A percentile compares a stretch with the other conserved stretches of the same genome.
phyloP scores from a whole-genome alignment of 2,113 vertebrate species.

The Pelodiscus sinensis region DNA sequence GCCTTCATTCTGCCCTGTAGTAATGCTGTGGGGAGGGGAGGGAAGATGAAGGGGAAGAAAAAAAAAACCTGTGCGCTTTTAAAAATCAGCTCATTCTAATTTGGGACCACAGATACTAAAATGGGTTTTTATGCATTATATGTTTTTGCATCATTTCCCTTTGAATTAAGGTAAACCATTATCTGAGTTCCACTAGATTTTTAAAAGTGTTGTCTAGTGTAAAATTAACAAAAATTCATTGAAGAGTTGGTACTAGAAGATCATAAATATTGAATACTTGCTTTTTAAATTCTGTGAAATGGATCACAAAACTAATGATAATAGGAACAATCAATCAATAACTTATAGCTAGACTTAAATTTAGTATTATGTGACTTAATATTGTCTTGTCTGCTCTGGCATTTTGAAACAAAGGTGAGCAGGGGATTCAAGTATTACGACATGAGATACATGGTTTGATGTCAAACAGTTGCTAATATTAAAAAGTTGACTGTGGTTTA shows the following conservation, averaged over 20 bases:
- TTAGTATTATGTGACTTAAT: background rate
- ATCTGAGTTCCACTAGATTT: background rate
- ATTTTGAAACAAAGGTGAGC: background rate
- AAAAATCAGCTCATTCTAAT: background rate
- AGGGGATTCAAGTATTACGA: accelerated
- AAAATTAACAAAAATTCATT: background rate
- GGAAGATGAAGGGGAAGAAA: background rate
- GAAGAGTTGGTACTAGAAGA: background rate
- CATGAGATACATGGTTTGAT: background rate
- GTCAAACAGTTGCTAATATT: background rate
- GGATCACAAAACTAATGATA: background rate
- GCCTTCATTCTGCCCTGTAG: background rate
- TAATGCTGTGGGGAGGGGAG: background rate
- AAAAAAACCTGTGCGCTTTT: background rate
- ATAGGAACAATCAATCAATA: background rate
- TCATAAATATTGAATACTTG: background rate
- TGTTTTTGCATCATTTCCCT: background rate
- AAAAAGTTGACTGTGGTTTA: background rate
- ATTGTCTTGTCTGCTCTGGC: background rate
- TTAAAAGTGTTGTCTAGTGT: background rate
- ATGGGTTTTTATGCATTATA: background rate
- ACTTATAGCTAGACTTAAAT: background rate
- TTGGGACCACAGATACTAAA: background rate
- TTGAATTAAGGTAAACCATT: background rate
- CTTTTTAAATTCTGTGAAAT: background rate